Percentiles rank a stretch among this genome's conserved stretches.
phyloP scores from a whole-genome alignment of 1,140 invertebrate species.

The Lerema accius region DNA sequence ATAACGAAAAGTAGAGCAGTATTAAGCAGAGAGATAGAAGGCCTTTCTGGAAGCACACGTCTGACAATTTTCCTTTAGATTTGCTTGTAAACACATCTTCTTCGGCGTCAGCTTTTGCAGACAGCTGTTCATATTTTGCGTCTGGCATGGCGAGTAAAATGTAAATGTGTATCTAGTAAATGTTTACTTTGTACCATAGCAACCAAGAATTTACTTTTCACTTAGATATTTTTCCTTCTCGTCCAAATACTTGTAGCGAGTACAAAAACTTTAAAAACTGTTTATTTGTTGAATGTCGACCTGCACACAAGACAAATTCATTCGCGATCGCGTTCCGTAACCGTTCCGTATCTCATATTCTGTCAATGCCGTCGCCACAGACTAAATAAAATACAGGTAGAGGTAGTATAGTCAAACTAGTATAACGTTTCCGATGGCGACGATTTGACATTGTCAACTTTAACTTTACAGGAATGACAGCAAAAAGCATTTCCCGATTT shows the following conservation, averaged over 20 bases:
- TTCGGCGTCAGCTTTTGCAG: constrained; percentile 65
- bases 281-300: neutral
- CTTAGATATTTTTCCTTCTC: neutral
- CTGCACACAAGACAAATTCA: no score
- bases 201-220: constrained; percentile 26
- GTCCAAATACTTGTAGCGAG: neutral
- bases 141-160: constrained; percentile 63
- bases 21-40: constrained; percentile 84
- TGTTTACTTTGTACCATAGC: constrained; percentile 54
- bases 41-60: constrained; percentile 68
- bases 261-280: neutral
- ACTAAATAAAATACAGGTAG: no score
- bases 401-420: no score
- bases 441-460: no score
- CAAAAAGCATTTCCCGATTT: no score
- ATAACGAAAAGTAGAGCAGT: constrained; percentile 93
- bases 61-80: constrained; percentile 65
- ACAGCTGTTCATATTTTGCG: constrained; percentile 80
- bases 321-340: no score
- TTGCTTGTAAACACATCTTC: constrained; percentile 66
- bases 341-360: no score
- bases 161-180: constrained; percentile 30
- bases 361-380: neutral
- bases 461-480: no score
- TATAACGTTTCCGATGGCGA: no score